Evolutionary conservation across 2,797 vertebrate genomes (phyloP), one percentile per base, ranked within the genome.

Genomic region (Eulemur coronatus): DNA sequence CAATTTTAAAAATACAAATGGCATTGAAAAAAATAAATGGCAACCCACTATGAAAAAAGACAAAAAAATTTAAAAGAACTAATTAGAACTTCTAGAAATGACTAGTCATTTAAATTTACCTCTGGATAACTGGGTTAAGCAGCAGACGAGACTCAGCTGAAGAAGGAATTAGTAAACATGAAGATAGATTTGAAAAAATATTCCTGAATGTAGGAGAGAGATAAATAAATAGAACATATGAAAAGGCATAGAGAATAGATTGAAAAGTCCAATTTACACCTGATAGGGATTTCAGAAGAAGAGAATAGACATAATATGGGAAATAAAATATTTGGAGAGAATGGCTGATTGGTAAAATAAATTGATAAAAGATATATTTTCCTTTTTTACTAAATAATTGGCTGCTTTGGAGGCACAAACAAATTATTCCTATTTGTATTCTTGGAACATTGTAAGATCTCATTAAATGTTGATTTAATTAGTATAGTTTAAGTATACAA

Each of bases 1-100:
- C 85, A 70, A 72, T 59, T 72, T 86, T 89, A 41, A 92, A 97
- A 82, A 86, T 61, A 28, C 33, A 91, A 57, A 91, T 48, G 20
- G 3, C 35, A 61, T 48, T 43, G 12, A 52, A 91, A 91, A 78
- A 70, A 89, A 38, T 41, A 67, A 70, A 84, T 79, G 22, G 8
- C 1, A 76, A 85, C 43, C 91, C 24, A 65, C 59, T 72, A 9
- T 70, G 15, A 70, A 86, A 79, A 86, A 87, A 91, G 46, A 14
- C 6, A 0, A 67, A 84, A 84, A 78, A 43, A 38, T n/a, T 79
- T 52, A 30, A 82, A 88, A 80, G 41, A 81, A 86, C 67, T 69
- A 93, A 84, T 75, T 72, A 50, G 12, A 90, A 87, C 7, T 43
- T 82, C 1, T 79, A 73, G 63, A 86, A 55, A 76, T 82, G 5